Base-by-base conservation (phyloP, 2,888 invertebrate genomes). In the Drosophila histrio region DNA sequence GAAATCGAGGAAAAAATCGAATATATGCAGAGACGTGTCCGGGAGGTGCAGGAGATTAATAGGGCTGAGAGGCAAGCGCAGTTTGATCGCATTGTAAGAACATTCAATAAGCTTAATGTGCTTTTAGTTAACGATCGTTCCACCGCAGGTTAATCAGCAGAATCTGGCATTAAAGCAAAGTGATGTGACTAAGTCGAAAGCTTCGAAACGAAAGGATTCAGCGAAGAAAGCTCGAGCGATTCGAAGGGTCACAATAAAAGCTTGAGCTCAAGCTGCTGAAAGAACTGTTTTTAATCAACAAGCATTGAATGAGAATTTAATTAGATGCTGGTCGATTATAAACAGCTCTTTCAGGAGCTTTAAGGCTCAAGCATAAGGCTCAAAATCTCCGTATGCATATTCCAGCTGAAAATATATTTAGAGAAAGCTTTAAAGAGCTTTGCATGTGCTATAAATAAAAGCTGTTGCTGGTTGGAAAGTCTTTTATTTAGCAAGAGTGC, bases 1-100 rank as follows among this genome's bases (percentile, higher is more conserved):
- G 30, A 56, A 4, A 36, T 17, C 1, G 6, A n/a, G 4, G 30
- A 58, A 2, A 36, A 41, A 15, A 24, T 73, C 0, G 38, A 4
- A 0, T 56, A 26, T 6, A 76, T 76, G 78, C 36, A 38, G 1
- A 4, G 3, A 0, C 47, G 73, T n/a, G 44, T 77, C 6, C 0
- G 1, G 1, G 59, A 72, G 39, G 68, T 68, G 0, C 2, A 39
- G 15, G 17, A 47, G 4, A 5, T 22, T 19, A 28, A 60, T 0
- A 11, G 9, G 6, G 24, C 21, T 0, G 60, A 77, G 11, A 13
- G 7, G 0, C 3, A 11, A 9, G 21, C 41, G 7, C 17, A 22
- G 3, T 3, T 47, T 8, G 3, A 47, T 6, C 17, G 41, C 3
- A 1, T 46, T 9, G 47, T 71, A 7, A 50, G 44, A 15, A 7